phyloP scores from a whole-genome alignment of 1,140 invertebrate genomes.

The Hyphantria cunea region DNA sequence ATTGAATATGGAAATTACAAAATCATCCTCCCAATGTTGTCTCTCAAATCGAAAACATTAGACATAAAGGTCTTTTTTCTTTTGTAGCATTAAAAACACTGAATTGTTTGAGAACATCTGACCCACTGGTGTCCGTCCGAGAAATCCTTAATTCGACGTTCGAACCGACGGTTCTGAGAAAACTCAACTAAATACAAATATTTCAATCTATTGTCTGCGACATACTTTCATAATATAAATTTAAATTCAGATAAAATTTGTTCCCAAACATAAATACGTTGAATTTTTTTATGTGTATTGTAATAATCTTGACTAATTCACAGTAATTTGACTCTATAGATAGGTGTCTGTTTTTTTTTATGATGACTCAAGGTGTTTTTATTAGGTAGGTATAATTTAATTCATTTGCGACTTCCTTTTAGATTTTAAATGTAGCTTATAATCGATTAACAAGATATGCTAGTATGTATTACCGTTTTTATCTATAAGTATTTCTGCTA shows the following conservation, averaged over 20 bases:
- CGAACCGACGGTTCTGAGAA: slow-evolving; percentile 1
- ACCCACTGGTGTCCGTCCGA: neutral
- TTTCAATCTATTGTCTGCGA: slow-evolving; percentile 11
- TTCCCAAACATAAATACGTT: neutral
- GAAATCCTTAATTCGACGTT: neutral
- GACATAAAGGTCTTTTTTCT: too few species aligned
- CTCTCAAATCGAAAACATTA: too few species aligned
- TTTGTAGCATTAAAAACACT: too few species aligned
- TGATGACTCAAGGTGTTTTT: neutral
- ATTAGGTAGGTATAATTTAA: neutral
- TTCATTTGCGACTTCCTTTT: neutral
- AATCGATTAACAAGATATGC: neutral
- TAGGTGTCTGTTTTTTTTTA: neutral
- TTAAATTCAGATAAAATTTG: slow-evolving; percentile 14
- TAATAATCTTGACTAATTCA: slow-evolving; percentile 9
- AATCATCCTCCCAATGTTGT: too few species aligned
- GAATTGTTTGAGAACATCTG: neutral
- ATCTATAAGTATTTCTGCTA: neutral
- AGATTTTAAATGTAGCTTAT: neutral
- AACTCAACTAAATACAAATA: neutral
- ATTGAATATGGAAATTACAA: too few species aligned
- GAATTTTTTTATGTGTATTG: slow-evolving; percentile 1
- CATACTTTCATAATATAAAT: slow-evolving; percentile 5
- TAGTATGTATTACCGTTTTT: neutral
- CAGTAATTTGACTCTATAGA: neutral